phyloP scores from a whole-genome alignment of 2,888 invertebrate species.

The Ischnura elegans region DNA sequence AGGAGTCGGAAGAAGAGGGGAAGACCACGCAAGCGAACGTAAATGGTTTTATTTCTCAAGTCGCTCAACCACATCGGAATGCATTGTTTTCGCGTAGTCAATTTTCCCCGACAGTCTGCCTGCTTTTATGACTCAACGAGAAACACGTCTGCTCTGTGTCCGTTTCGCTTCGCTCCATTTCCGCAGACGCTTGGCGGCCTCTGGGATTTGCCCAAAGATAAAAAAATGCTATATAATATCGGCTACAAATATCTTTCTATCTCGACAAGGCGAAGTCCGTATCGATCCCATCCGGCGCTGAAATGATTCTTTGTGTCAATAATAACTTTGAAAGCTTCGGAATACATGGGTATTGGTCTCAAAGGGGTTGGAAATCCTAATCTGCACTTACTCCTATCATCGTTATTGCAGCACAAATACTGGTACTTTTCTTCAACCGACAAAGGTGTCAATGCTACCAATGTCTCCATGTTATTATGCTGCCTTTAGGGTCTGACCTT shows the following conservation, averaged over 20 bases:
- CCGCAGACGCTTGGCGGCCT: neutral
- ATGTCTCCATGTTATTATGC: too few species aligned
- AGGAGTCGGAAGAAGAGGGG: neutral
- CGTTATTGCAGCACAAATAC: too few species aligned
- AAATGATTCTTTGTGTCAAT: neutral
- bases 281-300: neutral
- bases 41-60: constrained; percentile 26
- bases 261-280: neutral
- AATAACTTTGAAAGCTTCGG: neutral
- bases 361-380: too few species aligned
- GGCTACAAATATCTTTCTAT: neutral
- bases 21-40: constrained; percentile 20
- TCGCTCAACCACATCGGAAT: constrained; percentile 31
- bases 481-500: too few species aligned
- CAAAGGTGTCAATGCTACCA: too few species aligned
- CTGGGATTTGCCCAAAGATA: neutral
- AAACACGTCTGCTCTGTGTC: constrained; percentile 22
- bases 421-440: too few species aligned
- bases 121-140: constrained; percentile 32
- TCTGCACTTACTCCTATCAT: too few species aligned
- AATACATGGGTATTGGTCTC: neutral
- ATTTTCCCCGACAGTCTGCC: constrained; percentile 35
- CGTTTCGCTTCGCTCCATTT: constrained; percentile 35
- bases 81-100: constrained; percentile 35
- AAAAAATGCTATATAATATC: neutral